phyloP scores from a whole-genome alignment of 2,888 invertebrate species.

The Torymus tubicola region DNA sequence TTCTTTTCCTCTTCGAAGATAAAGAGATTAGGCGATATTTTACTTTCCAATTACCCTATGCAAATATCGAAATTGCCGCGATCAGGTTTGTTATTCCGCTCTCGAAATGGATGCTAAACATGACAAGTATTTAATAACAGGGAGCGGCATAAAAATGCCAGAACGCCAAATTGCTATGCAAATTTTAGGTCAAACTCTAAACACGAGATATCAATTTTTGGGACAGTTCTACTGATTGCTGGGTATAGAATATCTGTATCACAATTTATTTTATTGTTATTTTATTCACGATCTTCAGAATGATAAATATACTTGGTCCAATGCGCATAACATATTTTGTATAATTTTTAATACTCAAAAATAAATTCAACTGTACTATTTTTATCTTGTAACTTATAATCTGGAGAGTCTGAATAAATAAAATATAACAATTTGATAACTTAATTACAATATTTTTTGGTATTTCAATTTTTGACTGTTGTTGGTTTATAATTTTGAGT shows the following conservation, averaged over 20 bases:
- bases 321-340: no score
- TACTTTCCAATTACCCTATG: background rate
- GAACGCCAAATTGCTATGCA: conserved; percentile 10
- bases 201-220: conserved; percentile 24
- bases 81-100: background rate
- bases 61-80: conserved; percentile 1
- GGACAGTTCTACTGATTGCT: conserved; percentile 6
- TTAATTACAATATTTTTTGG: no score
- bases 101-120: background rate
- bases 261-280: background rate
- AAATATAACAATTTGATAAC: no score
- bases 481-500: no score
- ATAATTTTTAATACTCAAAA: no score
- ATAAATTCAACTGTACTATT: no score
- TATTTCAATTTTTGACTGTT: no score
- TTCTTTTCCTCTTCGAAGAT: no score
- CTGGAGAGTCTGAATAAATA: no score
- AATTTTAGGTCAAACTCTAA: conserved; percentile 26
- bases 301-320: no score
- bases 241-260: background rate
- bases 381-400: no score
- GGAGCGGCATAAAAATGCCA: background rate
- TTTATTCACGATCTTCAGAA: background rate
- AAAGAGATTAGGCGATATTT: no score
- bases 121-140: conserved; percentile 11